Evolutionary conservation across 2,888 invertebrate genomes (phyloP).

Genomic region (Drosophila aldrichi): DNA sequence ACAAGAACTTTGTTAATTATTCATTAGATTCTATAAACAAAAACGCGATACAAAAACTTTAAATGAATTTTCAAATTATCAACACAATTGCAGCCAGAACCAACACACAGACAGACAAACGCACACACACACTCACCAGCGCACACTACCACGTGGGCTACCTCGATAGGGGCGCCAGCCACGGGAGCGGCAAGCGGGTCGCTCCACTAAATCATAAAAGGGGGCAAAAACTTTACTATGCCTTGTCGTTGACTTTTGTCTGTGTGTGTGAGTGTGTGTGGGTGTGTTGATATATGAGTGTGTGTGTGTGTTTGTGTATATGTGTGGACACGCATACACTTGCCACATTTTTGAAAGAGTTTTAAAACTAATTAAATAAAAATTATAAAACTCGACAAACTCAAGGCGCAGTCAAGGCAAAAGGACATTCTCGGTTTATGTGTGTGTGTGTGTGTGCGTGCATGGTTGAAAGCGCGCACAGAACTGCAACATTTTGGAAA

Average conservation of each 20-base stretch:
- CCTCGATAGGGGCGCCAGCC: constrained; percentile 48
- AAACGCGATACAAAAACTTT: constrained; percentile 82
- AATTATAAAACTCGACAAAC: constrained; percentile 80
- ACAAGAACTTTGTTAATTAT: constrained; percentile 81
- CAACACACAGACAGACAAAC: constrained; percentile 29
- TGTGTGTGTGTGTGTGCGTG: constrained; percentile 14
- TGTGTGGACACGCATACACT: constrained; percentile 34
- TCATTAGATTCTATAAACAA: constrained; percentile 82
- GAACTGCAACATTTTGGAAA: constrained; percentile 69
- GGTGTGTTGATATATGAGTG: constrained; percentile 14
- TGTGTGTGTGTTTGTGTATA: constrained; percentile 15
- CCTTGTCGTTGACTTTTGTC: constrained; percentile 49
- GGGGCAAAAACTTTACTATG: constrained; percentile 73
- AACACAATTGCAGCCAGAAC: constrained; percentile 82
- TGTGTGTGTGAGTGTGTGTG: not conserved
- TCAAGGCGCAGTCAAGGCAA: constrained; percentile 66
- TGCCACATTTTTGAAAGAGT: constrained; percentile 70
- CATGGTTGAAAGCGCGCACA: constrained; percentile 55
- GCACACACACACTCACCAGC: constrained; percentile 13
- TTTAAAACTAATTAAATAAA: constrained; percentile 81
- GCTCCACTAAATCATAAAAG: constrained; percentile 75
- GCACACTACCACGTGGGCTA: constrained; percentile 45
- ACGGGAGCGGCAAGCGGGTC: constrained; percentile 9
- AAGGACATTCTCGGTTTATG: constrained; percentile 53
- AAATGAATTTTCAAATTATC: constrained; percentile 82